Evolutionary conservation across 2,888 invertebrate genomes (phyloP), one percentile per base, ranked within the genome.

Genomic region (Cyaniris semiargus): DNA sequence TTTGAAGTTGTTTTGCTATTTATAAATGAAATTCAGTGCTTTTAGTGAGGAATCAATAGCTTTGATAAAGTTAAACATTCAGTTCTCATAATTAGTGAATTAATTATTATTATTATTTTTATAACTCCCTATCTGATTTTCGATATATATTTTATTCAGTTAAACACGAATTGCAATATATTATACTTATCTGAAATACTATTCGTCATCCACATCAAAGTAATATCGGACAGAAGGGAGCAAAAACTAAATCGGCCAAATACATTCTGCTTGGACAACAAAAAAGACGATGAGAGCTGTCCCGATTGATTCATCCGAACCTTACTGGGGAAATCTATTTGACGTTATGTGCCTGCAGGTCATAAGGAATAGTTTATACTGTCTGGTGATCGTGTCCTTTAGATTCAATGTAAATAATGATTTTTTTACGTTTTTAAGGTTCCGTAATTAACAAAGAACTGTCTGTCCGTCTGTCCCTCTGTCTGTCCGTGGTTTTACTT

Each of bases 161-260:
- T 5, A 18, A 5, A 15, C 18, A 53, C 53, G 18, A 18, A 13
- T 8, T 60, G 10, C 13, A 8, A 60, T 21, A 23, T 23, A 60
- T 71, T 6, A 38, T 70, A 70, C 8, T 18, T 18, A 71, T 8
- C 18, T 71, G 71, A 71, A 71, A 71, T 38, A 15, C 70, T 3
- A 34, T 34, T 7, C 34, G 31, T 71, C 38, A 38, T 34, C 21
- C 23, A 21, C 1, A 38, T 71, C 71, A n/a, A 38, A 71, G 38
- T 71, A 71, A 71, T 71, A 38, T 38, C 21, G n/a, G 13, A 71
- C 21, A 21, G n/a, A 13, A 18, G n/a, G 38, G 71, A 38, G 38
- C 71, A 71, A 71, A 38, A 71, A 71, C 38, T 71, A 38, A 38
- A 38, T 71, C 71, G 71, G 10, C 21, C 71, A n/a, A 70, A 71